phyloP scores from a whole-genome alignment of 2,113 vertebrate species.

The Hiodon alosoides region DNA sequence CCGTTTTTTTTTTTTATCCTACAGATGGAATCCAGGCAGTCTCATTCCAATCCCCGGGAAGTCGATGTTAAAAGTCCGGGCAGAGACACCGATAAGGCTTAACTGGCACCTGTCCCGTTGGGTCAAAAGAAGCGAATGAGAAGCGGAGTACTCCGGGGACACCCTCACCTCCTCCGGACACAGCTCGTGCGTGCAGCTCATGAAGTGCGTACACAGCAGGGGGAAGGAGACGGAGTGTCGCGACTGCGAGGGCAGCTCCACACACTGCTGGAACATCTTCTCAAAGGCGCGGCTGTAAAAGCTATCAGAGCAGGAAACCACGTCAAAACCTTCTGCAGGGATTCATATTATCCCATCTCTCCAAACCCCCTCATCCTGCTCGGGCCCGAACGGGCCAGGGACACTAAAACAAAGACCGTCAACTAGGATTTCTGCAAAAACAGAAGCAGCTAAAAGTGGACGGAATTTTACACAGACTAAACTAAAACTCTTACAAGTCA shows the following conservation, averaged over 20 bases:
- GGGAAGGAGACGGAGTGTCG: conserved; percentile 97
- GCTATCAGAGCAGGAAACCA: conserved; percentile 40
- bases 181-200: conserved; percentile 80
- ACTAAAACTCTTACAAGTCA: background rate
- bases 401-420: background rate
- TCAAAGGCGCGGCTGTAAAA: conserved; percentile 83
- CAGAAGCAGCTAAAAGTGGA: no score
- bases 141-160: no score
- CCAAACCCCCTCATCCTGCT: background rate
- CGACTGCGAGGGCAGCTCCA: conserved; percentile 96
- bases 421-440: no score
- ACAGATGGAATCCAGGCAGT: no score
- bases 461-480: background rate
- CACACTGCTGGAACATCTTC: conserved; percentile 91
- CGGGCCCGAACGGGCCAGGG: background rate
- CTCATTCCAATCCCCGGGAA: no score
- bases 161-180: conserved; percentile 50
- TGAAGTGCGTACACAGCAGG: conserved; percentile 87
- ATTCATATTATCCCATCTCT: conserved; percentile 7
- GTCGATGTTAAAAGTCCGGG: no score
- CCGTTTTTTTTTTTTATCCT: no score
- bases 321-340: background rate
- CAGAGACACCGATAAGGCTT: no score
- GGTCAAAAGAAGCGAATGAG: no score
- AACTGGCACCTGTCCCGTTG: no score